These are phyloP conservation scores for Lynx canadensis DNA, from an alignment of 2,113 vertebrate species.

Conservation along the genomic window DNA sequence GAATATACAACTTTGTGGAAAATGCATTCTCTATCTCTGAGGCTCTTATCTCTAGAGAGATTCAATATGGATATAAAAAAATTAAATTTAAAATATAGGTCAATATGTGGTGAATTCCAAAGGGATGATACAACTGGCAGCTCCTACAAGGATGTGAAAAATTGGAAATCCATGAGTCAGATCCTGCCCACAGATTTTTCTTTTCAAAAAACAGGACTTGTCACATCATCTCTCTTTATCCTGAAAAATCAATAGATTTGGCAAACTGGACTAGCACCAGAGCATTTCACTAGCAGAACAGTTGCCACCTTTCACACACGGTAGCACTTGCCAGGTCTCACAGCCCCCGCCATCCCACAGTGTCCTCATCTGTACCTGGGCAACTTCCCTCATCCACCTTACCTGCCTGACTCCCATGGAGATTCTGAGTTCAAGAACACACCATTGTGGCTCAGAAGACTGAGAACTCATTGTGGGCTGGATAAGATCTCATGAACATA, in stretches of 20 bases:
- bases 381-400: neutral
- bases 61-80: neutral
- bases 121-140: neutral
- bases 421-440: neutral
- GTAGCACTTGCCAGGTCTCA: neutral
- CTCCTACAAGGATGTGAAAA: neutral
- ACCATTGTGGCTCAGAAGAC: neutral
- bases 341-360: neutral
- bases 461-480: neutral
- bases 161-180: neutral
- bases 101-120: neutral
- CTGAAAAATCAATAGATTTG: neutral
- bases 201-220: neutral
- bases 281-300: neutral
- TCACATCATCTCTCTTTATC: neutral
- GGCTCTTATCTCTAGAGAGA: neutral
- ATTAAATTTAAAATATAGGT: neutral
- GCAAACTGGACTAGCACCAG: neutral
- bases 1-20: neutral
- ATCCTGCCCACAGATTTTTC: neutral
- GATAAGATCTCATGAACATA: neutral
- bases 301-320: neutral
- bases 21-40: neutral
- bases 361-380: neutral
- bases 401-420: neutral